Evolutionary conservation across 2,113 vertebrate species (phyloP), one percentile per base, ranked within the genome.

Genomic region (Gymnogyps californianus): DNA sequence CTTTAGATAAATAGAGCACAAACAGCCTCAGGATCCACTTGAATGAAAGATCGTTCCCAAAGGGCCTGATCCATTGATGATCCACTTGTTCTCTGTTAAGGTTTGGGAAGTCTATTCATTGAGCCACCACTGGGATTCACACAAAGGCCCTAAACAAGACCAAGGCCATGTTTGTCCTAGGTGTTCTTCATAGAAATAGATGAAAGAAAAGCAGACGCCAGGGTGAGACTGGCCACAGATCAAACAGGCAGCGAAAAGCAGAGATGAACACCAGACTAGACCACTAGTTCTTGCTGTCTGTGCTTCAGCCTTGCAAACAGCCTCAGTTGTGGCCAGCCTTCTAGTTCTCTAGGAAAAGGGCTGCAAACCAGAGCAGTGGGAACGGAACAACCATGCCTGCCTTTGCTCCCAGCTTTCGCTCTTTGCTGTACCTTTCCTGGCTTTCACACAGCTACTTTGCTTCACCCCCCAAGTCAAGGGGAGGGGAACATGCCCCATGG

Each of bases 401-500:
- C 71, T 90, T 69, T 54, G 70, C 83, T 87, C 77, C 57, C 1
- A 8, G 95, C 89, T 52, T 85, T 61, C 72, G 0, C 86, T 79
- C 51, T 29, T 21, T 49, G 79, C 82, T 9, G 0, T 65, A 51
- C 84, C 70, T 49, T 59, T 31, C 49, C 89, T 49, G 61, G 11
- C 89, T 87, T 89, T 76, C 84, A 34, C 55, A 82, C 74, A 89
- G 72, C 94, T 76, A 79, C 88, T 94, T 59, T 58, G 83, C 92
- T 82, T 94, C 74, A 62, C 77, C 90, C 92, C 89, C 78, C 78
- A 66, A 94, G 89, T 59, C 84, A 83, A 64, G 64, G 84, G 83
- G 93, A 95, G 83, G 72, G 90, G 83, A 94, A 82, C 18, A 20
- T 83, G 90, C 82, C 82, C 88, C 77, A 34, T 83, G 78, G 90